These are phyloP conservation scores for Syndactyla subalaris DNA, from an alignment of 2,797 vertebrate genomes.

Conservation along the genomic window DNA sequence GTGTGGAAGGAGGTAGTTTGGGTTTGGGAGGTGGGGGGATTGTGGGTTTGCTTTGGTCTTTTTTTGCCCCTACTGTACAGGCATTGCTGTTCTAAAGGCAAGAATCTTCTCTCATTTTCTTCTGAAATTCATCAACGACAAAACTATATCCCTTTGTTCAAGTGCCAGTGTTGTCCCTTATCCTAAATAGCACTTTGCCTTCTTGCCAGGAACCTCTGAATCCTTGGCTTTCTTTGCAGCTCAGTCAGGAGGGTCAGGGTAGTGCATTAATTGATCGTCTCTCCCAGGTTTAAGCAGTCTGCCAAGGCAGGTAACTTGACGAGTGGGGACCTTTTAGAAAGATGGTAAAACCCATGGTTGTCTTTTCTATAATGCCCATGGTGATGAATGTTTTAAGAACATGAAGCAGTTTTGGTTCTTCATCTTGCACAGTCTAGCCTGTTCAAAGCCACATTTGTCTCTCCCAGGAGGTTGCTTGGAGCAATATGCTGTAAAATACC, in stretches of 20 bases:
- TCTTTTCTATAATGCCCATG: not conserved
- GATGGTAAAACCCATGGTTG: not conserved
- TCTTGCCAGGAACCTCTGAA: not conserved
- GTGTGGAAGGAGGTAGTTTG: not conserved
- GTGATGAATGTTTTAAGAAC: not conserved
- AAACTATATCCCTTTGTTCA: not conserved
- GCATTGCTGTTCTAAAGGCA: accelerated
- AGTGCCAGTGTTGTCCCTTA: not conserved
- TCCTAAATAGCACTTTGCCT: not conserved
- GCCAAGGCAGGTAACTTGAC: not conserved
- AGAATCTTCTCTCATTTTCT: not conserved
- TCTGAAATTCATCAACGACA: not conserved
- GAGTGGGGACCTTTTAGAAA: not conserved
- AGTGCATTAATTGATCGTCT: not conserved
- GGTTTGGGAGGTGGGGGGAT: not conserved
- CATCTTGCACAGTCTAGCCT: not conserved
- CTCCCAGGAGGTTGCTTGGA: not conserved
- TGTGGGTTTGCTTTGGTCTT: not conserved
- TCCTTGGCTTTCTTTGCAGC: not conserved
- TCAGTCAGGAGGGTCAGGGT: not conserved
- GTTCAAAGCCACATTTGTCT: not conserved
- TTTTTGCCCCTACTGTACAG: not conserved
- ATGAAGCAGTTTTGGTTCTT: not conserved
- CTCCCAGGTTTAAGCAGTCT: not conserved
- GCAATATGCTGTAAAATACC: not conserved